These are phyloP conservation scores for Periophthalmodon schlosseri DNA, from an alignment of 2,113 vertebrate genomes.

Conservation along the genomic window DNA sequence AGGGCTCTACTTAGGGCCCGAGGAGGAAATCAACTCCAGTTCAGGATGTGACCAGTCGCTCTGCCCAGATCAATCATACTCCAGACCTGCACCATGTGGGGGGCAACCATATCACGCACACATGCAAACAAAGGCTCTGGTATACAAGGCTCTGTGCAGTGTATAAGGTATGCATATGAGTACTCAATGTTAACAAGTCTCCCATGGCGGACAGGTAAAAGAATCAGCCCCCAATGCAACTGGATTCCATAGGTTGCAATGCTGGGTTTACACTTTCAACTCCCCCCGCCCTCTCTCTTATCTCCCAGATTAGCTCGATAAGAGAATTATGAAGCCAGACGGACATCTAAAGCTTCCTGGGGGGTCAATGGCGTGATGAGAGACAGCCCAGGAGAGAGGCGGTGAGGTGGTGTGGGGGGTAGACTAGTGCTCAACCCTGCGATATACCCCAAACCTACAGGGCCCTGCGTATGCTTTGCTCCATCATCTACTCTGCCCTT, in stretches of 20 bases:
- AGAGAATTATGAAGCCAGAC: conserved; percentile 82
- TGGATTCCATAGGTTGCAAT: conserved; percentile 69
- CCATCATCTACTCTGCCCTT: conserved; percentile 61
- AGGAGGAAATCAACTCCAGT: conserved; percentile 78
- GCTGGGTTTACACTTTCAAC: conserved; percentile 83
- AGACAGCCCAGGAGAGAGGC: conserved; percentile 74
- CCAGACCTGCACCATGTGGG: conserved; percentile 62
- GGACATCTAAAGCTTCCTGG: conserved; percentile 83
- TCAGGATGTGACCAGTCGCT: conserved; percentile 81
- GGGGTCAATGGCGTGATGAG: conserved; percentile 81
- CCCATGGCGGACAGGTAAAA: conserved; percentile 66
- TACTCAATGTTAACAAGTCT: conserved; percentile 62
- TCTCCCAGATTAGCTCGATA: conserved; percentile 80
- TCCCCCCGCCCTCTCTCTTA: conserved; percentile 74
- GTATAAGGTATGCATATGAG: conserved; percentile 39
- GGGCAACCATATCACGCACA: conserved; percentile 59
- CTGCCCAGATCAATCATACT: conserved; percentile 80
- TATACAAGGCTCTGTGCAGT: conserved; percentile 43
- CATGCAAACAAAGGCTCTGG: conserved; percentile 54
- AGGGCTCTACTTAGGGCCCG: conserved; percentile 73
- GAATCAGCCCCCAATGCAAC: conserved; percentile 68
- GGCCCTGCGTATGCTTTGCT: conserved; percentile 45
- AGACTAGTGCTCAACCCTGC: conserved; percentile 58
- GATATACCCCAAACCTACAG: conserved; percentile 10
- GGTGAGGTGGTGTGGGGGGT: conserved; percentile 27